These are phyloP conservation scores for Oceanites oceanicus DNA, from an alignment of 2,113 vertebrate genomes.

Conservation along the genomic window DNA sequence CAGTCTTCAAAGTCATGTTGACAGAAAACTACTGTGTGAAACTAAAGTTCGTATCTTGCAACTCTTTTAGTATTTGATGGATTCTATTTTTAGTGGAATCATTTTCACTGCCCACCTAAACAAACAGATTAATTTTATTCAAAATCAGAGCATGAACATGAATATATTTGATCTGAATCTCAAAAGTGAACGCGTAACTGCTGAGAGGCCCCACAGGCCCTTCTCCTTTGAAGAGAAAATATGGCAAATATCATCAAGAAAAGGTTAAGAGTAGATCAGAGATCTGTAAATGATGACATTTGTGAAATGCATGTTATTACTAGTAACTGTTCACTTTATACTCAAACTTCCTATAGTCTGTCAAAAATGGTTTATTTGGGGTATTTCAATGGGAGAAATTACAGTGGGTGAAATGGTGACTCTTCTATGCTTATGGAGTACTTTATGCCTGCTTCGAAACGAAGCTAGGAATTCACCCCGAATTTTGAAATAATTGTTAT, in stretches of 20 bases:
- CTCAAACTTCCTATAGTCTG: not conserved
- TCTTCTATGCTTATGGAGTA: not conserved
- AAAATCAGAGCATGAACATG: not conserved
- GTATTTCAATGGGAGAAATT: not conserved
- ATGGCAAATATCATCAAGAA: not conserved
- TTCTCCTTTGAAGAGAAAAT: not conserved
- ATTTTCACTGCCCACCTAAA: not conserved
- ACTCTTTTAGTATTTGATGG: not conserved
- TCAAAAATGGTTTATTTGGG: not conserved
- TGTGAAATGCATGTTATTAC: not conserved
- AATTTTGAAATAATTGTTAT: not conserved
- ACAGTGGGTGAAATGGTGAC: not conserved
- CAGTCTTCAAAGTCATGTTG: not conserved
- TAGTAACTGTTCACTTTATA: not conserved
- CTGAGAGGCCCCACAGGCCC: not conserved
- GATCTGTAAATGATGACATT: not conserved
- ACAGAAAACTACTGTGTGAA: accelerated
- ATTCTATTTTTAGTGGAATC: not conserved
- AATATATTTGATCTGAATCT: not conserved
- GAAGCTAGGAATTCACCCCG: not conserved
- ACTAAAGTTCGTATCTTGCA: not conserved
- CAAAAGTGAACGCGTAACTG: not conserved
- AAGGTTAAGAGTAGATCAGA: not conserved
- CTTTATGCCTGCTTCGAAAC: not conserved
- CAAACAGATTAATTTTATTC: not conserved